Evolutionary conservation across 1,140 invertebrate species (phyloP), one percentile per base, ranked within the genome.

Genomic region (Pomacea maculata): DNA sequence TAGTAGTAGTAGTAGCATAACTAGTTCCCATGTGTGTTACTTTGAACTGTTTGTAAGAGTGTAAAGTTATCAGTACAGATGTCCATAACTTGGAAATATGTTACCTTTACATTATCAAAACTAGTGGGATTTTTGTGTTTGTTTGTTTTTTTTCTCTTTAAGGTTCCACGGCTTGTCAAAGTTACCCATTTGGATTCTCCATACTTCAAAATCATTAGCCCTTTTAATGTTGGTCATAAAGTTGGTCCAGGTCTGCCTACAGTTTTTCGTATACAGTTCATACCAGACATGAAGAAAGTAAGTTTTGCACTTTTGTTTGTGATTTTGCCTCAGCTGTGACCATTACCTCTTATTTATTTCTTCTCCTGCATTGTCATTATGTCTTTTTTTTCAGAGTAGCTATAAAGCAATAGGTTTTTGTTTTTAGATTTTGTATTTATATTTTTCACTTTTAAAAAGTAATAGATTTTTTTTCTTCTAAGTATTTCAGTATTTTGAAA

Each of bases 101-200:
- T 67, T 67, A 67, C 2, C 25, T 4, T 4, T 67, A 4, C 6
- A 21, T 67, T 45, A 45, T 45, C 6, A 45, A 45, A 45, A 45
- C 34, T 6, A 45, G 34, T 45, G 34, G 8, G 34, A 57, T 54
- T 75, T 52, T 75, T 77, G 70, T 54, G 19, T 19, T 64, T 70
- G 63, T 67, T 67, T 67, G 25, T 67, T 72, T 55, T 76, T 79
- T 19, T 79, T 57, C 45, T 78, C 45, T 75, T 61, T 55, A 75
- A 91, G 91, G 90, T 92, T 15, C 90, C 91, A n/a, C 83, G 91
- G 64, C 84, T 91, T 52, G 88, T 92, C 10, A 92, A 91, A 83
- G 89, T 92, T 1, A 88, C 86, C 21, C 91, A 91, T 79, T 87
- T 86, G 17, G 88, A 91, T 76, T 91, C 90, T 12, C 91, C 91